Evolutionary conservation across 2,888 invertebrate genomes (phyloP), one percentile per base, ranked within the genome.

Genomic region (Nemotelus nigrinus): DNA sequence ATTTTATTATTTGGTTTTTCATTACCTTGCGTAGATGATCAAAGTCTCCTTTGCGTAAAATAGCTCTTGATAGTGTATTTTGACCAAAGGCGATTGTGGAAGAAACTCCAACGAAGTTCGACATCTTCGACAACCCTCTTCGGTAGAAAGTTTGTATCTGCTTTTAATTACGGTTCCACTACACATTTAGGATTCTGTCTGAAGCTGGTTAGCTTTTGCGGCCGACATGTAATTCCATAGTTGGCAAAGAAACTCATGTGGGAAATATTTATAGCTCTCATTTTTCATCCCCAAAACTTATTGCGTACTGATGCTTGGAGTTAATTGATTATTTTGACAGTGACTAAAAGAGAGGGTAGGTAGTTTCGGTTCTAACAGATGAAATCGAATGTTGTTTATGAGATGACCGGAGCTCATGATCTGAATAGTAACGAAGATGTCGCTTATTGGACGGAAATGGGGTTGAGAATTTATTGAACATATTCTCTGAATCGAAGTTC

Each of bases 131-230:
- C 25, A 25, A 25, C 25, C 25, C 25, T 25, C 25, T 25, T 25
- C 25, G 25, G 25, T 25, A 4, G 60, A 63, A 63, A 74, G 8
- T 58, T 74, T 74, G 74, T 74, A 74, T 74, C 74, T 43, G 45
- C 74, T 60, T 74, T 74, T 74, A 74, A 74, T 74, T 74, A 74
- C 45, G 63, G 48, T 74, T 72, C 41, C 74, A 60, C 60, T 3
- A 48, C 60, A 74, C 74, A 50, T 74, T 48, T 43, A 39, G 25
- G 39, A 58, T 25, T 25, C 10, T 45, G 58, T 58, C 72, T 72
- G 41, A 41, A 44, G 25, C 48, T 74, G 47, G 5, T 53, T 71
- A 71, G 55, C 48, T 63, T 3, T 50, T 60, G 44, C n/a, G 71
- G 60, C 74, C 48, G 39, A 60, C 7, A 43, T 60, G 63, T 74